Conservation (phyloP, 30 jellyfish, hydroid and myxozoan genomes). For the Sanderia malayensis region DNA sequence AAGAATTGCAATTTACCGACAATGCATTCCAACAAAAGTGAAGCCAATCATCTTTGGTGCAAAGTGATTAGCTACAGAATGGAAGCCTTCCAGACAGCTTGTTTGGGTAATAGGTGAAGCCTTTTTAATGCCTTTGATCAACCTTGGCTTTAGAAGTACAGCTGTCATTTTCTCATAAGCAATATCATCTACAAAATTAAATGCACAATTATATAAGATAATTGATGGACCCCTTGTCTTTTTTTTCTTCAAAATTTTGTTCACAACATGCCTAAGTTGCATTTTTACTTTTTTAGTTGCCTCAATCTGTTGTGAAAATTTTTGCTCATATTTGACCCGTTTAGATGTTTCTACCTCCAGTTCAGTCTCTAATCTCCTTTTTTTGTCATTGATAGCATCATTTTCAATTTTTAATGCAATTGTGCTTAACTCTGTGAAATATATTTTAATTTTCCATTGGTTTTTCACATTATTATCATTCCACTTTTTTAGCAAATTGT, state of each 20-base stretch:
- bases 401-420: not conserved
- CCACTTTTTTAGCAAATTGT: not conserved
- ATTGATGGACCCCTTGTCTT: constrained; percentile 7
- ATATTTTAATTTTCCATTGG: not conserved
- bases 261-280: not conserved
- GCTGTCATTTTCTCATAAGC: no score
- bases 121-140: no score
- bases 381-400: not conserved
- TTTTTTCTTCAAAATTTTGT: not conserved
- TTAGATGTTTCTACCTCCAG: not conserved
- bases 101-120: not conserved
- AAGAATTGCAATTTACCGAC: no score
- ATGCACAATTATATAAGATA: no score
- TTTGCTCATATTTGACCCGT: not conserved
- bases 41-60: no score
- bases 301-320: not conserved
- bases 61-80: no score
- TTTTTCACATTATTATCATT: not conserved
- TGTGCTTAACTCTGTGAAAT: not conserved
- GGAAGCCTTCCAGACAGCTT: not conserved
- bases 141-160: no score
- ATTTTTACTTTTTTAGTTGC: not conserved
- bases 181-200: no score
- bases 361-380: not conserved
- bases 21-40: no score